Evolutionary conservation across 2,888 invertebrate species (phyloP).

Genomic region (Brachycybe producta): DNA sequence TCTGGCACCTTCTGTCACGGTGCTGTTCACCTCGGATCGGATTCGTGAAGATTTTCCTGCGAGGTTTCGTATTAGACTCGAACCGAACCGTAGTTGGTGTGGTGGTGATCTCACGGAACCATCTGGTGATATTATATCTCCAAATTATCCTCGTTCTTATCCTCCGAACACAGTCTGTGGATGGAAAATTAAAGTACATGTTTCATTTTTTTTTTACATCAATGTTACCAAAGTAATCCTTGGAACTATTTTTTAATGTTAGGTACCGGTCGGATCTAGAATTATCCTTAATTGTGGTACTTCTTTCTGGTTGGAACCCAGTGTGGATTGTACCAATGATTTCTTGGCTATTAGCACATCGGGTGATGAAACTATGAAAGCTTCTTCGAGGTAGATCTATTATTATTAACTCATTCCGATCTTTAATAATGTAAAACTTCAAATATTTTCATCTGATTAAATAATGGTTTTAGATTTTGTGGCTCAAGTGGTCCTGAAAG

Average conservation of each 20-base stretch:
- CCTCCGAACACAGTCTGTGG: slow-evolving; percentile 15
- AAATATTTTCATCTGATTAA: not conserved
- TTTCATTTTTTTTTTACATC: not conserved
- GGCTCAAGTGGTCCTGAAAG: slow-evolving; percentile 5
- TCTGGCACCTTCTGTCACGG: not conserved
- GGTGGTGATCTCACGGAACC: not conserved
- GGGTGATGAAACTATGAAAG: slow-evolving; percentile 13
- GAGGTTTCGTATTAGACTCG: slow-evolving; percentile 17
- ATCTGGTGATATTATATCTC: slow-evolving; percentile 13
- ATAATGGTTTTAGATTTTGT: slow-evolving; percentile 6
- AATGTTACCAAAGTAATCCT: not conserved
- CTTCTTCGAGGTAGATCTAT: slow-evolving; percentile 5
- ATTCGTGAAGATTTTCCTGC: slow-evolving; percentile 12
- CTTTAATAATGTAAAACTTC: not conserved
- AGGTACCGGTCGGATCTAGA: slow-evolving; percentile 4
- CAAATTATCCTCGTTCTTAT: slow-evolving; percentile 15
- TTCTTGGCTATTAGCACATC: slow-evolving; percentile 9
- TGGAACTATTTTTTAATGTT: slow-evolving; percentile 2
- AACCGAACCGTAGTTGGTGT: slow-evolving; percentile 6
- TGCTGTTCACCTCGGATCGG: slow-evolving; percentile 16
- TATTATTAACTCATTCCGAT: not conserved
- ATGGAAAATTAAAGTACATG: slow-evolving; percentile 16
- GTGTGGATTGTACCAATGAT: slow-evolving; percentile 6
- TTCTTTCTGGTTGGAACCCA: slow-evolving; percentile 11
- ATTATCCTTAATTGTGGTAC: not conserved